Evolutionary conservation across 2,113 vertebrate species (phyloP).

Genomic region (Craseonycteris thonglongyai): DNA sequence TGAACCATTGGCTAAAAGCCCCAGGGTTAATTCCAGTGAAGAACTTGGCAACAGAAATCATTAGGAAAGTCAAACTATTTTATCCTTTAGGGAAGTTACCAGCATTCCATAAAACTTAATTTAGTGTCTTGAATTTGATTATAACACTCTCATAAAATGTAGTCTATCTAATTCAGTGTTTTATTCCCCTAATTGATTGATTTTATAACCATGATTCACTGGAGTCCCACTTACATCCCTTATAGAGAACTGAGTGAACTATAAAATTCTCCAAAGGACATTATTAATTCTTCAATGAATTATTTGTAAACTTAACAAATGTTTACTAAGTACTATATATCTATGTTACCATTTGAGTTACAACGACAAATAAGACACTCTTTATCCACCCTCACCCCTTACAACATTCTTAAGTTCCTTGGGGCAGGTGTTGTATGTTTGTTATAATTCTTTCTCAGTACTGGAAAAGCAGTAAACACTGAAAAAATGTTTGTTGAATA

Average conservation of each 20-base stretch:
- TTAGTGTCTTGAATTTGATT: conserved; percentile 45
- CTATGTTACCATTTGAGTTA: neutral
- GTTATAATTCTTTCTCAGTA: neutral
- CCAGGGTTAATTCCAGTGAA: neutral
- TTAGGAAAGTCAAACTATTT: conserved; percentile 18
- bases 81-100: neutral
- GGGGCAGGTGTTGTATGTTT: neutral
- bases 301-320: neutral
- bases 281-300: neutral
- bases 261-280: neutral
- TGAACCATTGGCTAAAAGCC: neutral
- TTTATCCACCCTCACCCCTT: neutral
- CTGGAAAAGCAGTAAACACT: neutral
- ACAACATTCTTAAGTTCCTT: neutral
- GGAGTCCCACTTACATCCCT: neutral
- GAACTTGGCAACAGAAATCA: neutral
- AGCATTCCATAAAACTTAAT: conserved; percentile 33
- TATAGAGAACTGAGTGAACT: neutral
- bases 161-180: conserved; percentile 32
- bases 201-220: conserved; percentile 22
- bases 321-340: neutral
- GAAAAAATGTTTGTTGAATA: neutral
- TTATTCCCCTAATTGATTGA: conserved; percentile 14
- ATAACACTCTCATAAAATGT: conserved; percentile 23
- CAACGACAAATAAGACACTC: neutral